Evolutionary conservation across 2,888 invertebrate species (phyloP).

Genomic region (Furcula furcula): DNA sequence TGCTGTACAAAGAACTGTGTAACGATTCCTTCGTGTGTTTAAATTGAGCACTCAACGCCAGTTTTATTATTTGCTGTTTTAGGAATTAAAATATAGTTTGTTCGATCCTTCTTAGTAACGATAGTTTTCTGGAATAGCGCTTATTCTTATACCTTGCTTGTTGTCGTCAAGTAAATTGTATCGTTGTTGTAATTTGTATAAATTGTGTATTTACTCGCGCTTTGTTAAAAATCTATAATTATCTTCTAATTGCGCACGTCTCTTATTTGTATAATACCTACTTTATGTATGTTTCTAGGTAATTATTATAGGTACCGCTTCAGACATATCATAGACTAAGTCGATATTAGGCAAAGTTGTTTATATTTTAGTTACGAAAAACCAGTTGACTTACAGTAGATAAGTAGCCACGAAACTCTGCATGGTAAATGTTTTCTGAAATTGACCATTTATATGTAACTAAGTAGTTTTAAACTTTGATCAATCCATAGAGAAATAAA

Average conservation of each 20-base stretch:
- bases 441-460: not conserved
- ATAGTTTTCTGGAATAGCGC: slow-evolving; percentile 18
- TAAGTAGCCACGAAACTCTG: slow-evolving; percentile 12
- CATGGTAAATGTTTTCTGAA: slow-evolving; percentile 17
- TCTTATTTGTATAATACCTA: slow-evolving; percentile 6
- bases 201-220: slow-evolving; percentile 7
- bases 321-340: slow-evolving; percentile 8
- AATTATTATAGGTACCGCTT: slow-evolving; percentile 1
- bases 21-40: slow-evolving; percentile 67
- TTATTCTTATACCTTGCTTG: slow-evolving; percentile 22
- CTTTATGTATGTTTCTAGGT: not conserved
- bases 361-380: not conserved
- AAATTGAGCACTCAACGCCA: slow-evolving; percentile 74
- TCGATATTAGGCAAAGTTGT: not conserved
- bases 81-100: slow-evolving; percentile 30
- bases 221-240: slow-evolving; percentile 10
- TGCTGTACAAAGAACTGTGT: slow-evolving; percentile 46
- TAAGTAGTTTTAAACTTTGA: slow-evolving; percentile 14
- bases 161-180: slow-evolving; percentile 18
- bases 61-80: slow-evolving; percentile 57
- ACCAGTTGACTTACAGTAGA: slow-evolving; percentile 2
- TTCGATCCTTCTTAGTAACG: slow-evolving; percentile 26
- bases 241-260: slow-evolving; percentile 12
- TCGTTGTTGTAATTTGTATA: slow-evolving; percentile 21
- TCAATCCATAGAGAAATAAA: slow-evolving; percentile 9